phyloP scores from a whole-genome alignment of 1,140 invertebrate species.

The Anthonomus grandis region DNA sequence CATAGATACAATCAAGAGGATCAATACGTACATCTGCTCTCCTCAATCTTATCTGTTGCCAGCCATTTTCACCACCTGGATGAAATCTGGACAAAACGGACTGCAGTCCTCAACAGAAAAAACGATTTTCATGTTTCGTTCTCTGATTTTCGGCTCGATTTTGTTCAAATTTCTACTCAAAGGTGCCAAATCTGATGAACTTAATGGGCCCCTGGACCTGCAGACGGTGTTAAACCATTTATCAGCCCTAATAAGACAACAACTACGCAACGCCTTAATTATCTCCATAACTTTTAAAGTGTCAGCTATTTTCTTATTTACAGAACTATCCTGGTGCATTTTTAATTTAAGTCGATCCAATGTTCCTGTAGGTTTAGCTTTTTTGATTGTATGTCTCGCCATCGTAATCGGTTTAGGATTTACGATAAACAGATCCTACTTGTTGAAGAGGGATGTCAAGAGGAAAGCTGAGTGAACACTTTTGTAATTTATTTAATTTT shows the following conservation, averaged over 20 bases:
- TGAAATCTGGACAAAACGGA: conserved; percentile 35
- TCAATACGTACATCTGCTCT: conserved; percentile 44
- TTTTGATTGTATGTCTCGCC: conserved; percentile 13
- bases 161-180: conserved; percentile 22
- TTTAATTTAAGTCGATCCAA: conserved; percentile 9
- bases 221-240: background rate
- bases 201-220: conserved; percentile 8
- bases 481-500: no score
- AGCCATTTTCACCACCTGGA: conserved; percentile 37
- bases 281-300: conserved; percentile 21
- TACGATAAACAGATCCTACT: conserved; percentile 12
- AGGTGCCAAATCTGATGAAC: conserved; percentile 5
- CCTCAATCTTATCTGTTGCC: conserved; percentile 42
- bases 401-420: conserved; percentile 11
- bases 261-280: background rate
- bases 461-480: no score
- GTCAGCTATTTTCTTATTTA: conserved; percentile 14
- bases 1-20: conserved; percentile 39
- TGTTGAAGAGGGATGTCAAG: conserved; percentile 10
- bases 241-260: background rate
- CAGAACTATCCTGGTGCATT: conserved; percentile 18
- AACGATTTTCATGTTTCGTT: conserved; percentile 34
- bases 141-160: conserved; percentile 28
- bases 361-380: conserved; percentile 25
- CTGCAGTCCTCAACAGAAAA: conserved; percentile 33